A percentile compares a stretch with the other conserved stretches of the same genome.
Evolutionary conservation across 2,797 vertebrate genomes (phyloP).

Genomic region (Cynopterus sphinx): DNA sequence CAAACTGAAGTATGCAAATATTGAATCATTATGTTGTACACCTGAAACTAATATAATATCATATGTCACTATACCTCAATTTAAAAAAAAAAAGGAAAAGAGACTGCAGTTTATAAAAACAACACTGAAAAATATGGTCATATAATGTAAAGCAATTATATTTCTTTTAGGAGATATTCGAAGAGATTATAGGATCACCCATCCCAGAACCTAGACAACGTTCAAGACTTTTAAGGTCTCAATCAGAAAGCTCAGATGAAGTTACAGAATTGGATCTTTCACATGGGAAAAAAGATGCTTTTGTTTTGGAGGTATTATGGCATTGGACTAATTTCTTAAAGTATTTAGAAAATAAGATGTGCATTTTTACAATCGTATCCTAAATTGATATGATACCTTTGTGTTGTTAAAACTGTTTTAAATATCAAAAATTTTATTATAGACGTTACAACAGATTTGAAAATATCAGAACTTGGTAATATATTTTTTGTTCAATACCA

Average conservation of each 20-base stretch:
- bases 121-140: background rate
- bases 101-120: background rate
- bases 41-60: background rate
- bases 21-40: background rate
- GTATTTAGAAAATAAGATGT: background rate
- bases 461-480: slow-evolving; percentile 17
- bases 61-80: background rate
- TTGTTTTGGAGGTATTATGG: slow-evolving; percentile 93
- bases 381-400: background rate
- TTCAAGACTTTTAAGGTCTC: slow-evolving; percentile 94
- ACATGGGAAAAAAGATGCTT: slow-evolving; percentile 98
- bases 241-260: slow-evolving; percentile 99
- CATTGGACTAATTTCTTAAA: slow-evolving; percentile 5
- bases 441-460: background rate
- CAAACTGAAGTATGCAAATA: background rate
- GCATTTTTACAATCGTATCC: background rate
- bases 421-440: background rate
- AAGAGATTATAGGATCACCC: slow-evolving; percentile 95
- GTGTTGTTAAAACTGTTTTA: background rate
- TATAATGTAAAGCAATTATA: background rate
- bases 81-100: background rate
- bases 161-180: slow-evolving; percentile 90
- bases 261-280: slow-evolving; percentile 96
- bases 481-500: background rate
- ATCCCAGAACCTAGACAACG: slow-evolving; percentile 97